Evolutionary conservation across 2,113 vertebrate species (phyloP), one percentile per base, ranked within the genome.

Genomic region (Leptocoma aspasia): DNA sequence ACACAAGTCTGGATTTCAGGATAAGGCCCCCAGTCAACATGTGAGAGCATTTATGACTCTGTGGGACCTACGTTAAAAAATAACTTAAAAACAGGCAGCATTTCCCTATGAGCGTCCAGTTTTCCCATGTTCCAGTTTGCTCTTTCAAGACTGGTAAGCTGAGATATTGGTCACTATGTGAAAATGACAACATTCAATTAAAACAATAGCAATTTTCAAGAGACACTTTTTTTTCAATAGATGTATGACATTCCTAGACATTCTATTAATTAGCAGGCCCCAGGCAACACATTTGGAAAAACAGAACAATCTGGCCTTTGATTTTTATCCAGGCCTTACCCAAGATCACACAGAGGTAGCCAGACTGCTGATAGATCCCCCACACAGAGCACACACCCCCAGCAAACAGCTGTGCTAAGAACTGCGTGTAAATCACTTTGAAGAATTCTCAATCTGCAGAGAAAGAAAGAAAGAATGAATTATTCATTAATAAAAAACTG

Each of bases 161-260:
- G 68, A 96, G 94, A 96, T 96, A 96, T 63, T 85, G 18, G 94
- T 83, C 94, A 86, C 88, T 94, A 80, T 95, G 91, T 60, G 72
- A 90, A 96, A 95, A 93, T 82, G 85, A 97, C 82, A 95, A 93
- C 66, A 92, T 93, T 96, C 68, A 94, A 92, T 96, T 95, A 95
- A 96, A 97, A 95, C 96, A 97, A 97, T 94, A 86, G 96, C 66
- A 86, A 91, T 96, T 97, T 96, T 93, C 92, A 96, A 96, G 85
- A 81, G 79, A 92, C 9, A 8, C 47, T 59, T 81, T 92, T 88
- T 92, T 92, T 95, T 86, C 82, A 96, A 83, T 91, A 94, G 90
- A 96, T 90, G 88, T 94, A 96, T 92, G 85, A 97, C 95, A 97
- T 95, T 96, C 93, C 90, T 95, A 94, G 94, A 96, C 95, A 94